These are phyloP conservation scores for Amazona guildingii DNA, from an alignment of 2,113 vertebrate genomes.

Conservation along the genomic window DNA sequence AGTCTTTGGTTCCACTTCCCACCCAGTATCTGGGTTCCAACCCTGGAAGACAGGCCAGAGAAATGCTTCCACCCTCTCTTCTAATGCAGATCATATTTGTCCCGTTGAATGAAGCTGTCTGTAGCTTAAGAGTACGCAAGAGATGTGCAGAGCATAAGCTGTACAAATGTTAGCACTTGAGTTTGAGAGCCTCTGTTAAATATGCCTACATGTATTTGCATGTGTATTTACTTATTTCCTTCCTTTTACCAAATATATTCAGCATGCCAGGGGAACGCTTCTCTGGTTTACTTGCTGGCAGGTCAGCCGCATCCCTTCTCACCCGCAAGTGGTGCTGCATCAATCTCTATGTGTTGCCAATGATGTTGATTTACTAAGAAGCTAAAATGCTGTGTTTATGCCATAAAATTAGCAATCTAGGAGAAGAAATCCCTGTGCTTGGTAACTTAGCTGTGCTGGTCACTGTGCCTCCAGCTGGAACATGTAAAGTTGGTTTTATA, in stretches of 20 bases:
- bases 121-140: not conserved
- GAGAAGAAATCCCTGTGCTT: not conserved
- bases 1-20: not conserved
- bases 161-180: slow-evolving; percentile 34
- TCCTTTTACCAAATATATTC: not conserved
- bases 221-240: slow-evolving; percentile 6
- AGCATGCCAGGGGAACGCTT: not conserved
- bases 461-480: not conserved
- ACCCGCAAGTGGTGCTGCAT: not conserved
- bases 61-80: not conserved
- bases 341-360: not conserved
- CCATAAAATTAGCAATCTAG: not conserved
- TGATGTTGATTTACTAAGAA: not conserved
- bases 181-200: not conserved
- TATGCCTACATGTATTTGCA: not conserved
- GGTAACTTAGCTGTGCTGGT: not conserved
- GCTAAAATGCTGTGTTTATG: not conserved
- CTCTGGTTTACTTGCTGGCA: not conserved
- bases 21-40: not conserved
- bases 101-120: slow-evolving; percentile 19
- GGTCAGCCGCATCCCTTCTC: not conserved
- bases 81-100: not conserved
- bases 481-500: accelerated
- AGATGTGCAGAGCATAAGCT: not conserved
- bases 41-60: not conserved